Percentiles rank a stretch among this genome's conserved stretches.
Conservation (phyloP, 2,888 invertebrate species). For the Lasioglossum figueresi region DNA sequence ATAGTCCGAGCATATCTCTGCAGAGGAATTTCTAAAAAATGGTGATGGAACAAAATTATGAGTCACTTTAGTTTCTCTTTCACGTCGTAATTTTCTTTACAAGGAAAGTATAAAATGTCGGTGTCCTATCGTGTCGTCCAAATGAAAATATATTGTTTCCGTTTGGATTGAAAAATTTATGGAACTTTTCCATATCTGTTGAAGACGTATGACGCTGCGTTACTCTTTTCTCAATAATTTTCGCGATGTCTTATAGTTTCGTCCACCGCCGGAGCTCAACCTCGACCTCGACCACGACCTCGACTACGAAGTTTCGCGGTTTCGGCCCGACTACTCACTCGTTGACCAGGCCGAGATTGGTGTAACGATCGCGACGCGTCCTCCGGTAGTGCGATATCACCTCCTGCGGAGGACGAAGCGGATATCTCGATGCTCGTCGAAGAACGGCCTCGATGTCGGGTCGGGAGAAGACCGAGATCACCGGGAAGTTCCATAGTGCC, state of each 20-base stretch:
- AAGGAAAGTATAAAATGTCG: too few relatives aligned
- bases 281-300: constrained; percentile 29
- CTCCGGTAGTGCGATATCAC: constrained; percentile 91
- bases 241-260: not conserved
- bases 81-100: too few relatives aligned
- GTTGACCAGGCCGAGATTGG: constrained; percentile 92
- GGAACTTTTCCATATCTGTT: too few relatives aligned
- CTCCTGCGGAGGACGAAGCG: constrained; percentile 93
- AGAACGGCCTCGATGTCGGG: constrained; percentile 91
- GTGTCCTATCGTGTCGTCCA: too few relatives aligned
- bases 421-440: constrained; percentile 89
- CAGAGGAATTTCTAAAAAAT: too few relatives aligned
- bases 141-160: too few relatives aligned
- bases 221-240: too few relatives aligned
- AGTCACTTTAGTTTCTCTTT: too few relatives aligned
- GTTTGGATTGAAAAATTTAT: too few relatives aligned
- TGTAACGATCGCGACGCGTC: constrained; percentile 91
- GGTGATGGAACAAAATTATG: too few relatives aligned
- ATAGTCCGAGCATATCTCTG: too few relatives aligned
- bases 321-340: constrained; percentile 87
- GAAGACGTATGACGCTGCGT: too few relatives aligned
- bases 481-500: constrained; percentile 89
- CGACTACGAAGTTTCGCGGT: constrained; percentile 17
- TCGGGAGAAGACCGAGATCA: constrained; percentile 90
- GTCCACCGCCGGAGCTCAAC: not conserved